A percentile compares a stretch with the other conserved stretches of the same genome.
phyloP scores from a whole-genome alignment of 2,113 vertebrate genomes.

The Alethe diademata region DNA sequence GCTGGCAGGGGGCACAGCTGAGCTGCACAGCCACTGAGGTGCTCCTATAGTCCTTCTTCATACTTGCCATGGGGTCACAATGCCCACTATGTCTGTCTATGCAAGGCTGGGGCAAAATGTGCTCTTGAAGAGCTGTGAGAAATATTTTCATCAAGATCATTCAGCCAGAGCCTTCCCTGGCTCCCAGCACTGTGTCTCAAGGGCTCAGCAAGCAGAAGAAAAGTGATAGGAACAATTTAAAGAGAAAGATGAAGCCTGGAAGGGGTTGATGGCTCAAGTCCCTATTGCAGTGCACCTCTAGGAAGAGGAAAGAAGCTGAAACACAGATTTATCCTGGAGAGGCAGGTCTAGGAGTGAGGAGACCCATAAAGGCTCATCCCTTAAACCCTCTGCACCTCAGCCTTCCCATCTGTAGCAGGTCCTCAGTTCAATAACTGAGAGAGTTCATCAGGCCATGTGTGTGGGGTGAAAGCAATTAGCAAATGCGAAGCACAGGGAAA shows the following conservation, averaged over 20 bases:
- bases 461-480: background rate
- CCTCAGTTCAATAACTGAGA: background rate
- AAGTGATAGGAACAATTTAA: background rate
- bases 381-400: background rate
- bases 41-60: background rate
- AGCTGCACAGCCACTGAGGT: background rate
- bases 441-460: rapidly evolving
- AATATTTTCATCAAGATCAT: background rate
- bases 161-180: background rate
- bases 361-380: background rate
- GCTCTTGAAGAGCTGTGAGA: background rate
- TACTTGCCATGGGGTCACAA: rapidly evolving
- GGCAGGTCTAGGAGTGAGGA: background rate
- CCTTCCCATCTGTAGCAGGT: background rate
- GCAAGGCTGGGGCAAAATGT: background rate
- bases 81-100: background rate
- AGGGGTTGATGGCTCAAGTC: background rate
- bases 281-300: background rate
- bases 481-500: background rate
- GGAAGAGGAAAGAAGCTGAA: background rate
- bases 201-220: background rate
- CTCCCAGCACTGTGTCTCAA: background rate
- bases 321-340: background rate
- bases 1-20: background rate
- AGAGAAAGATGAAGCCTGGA: background rate